A percentile compares a stretch with the other conserved stretches of the same genome.
Evolutionary conservation across 2,888 invertebrate genomes (phyloP).

Genomic region (Acleris literana): DNA sequence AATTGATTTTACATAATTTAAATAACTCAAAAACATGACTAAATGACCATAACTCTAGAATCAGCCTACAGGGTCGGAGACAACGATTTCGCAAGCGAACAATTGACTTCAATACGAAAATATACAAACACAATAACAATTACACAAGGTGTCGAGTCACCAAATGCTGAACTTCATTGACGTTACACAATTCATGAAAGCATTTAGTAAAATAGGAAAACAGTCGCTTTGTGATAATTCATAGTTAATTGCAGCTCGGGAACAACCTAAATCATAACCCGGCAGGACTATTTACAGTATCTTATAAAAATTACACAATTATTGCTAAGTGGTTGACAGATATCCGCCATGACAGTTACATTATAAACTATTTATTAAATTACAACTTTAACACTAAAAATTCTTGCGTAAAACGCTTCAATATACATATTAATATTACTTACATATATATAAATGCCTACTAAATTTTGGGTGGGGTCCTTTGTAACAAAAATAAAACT

Average conservation of each 20-base stretch:
- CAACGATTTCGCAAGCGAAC: constrained; percentile 1
- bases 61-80: constrained; percentile 7
- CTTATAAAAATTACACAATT: constrained; percentile 31
- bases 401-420: constrained; percentile 21
- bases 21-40: neutral
- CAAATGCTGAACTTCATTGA: constrained; percentile 26
- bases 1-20: neutral
- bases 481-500: constrained; percentile 36
- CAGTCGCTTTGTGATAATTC: constrained; percentile 16
- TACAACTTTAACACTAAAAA: constrained; percentile 26
- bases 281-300: constrained; percentile 30
- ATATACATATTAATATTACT: constrained; percentile 33
- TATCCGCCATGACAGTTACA: neutral
- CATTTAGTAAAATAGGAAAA: constrained; percentile 37
- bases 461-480: constrained; percentile 46
- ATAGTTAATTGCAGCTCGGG: too few relatives aligned
- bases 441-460: constrained; percentile 57
- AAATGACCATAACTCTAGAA: constrained; percentile 6
- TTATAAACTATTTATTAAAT: constrained; percentile 9
- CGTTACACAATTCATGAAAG: constrained; percentile 37
- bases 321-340: constrained; percentile 17
- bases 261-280: constrained; percentile 19
- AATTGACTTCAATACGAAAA: constrained; percentile 29
- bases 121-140: constrained; percentile 27
- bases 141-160: constrained; percentile 10